These are phyloP conservation scores for Phylloscopus trochiloides DNA, from an alignment of 2,113 vertebrate species.

Conservation along the genomic window DNA sequence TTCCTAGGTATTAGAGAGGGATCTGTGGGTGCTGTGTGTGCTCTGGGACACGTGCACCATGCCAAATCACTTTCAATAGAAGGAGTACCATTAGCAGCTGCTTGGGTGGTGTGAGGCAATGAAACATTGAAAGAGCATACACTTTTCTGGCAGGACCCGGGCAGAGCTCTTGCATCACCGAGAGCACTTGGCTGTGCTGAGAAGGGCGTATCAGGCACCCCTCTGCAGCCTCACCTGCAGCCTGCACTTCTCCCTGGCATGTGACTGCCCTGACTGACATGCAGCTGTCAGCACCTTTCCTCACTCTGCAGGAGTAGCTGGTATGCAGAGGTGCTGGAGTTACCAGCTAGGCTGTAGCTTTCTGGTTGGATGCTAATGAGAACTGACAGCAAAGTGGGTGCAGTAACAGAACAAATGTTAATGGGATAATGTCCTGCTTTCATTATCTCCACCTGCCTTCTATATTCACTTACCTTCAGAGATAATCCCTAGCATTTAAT, in stretches of 20 bases:
- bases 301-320: not conserved
- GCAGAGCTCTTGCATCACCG: not conserved
- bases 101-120: not conserved
- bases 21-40: not conserved
- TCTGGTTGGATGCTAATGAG: not conserved
- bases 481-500: slow-evolving; percentile 4
- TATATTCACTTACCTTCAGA: slow-evolving; percentile 4
- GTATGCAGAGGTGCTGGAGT: not conserved
- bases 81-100: not conserved
- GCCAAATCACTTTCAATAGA: not conserved
- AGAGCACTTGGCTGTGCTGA: not conserved
- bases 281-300: not conserved
- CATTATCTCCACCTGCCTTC: slow-evolving; percentile 26
- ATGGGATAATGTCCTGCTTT: slow-evolving; percentile 8
- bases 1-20: not conserved
- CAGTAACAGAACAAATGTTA: not conserved
- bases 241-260: not conserved
- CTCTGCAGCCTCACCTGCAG: not conserved
- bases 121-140: not conserved
- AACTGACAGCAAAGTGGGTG: not conserved
- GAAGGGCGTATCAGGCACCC: not conserved
- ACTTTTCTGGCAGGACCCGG: not conserved
- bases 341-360: not conserved
- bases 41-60: not conserved
- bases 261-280: not conserved